These are phyloP conservation scores for Pocillopora verrucosa DNA, from an alignment of 64 coral and sea anemone species.

Conservation along the genomic window DNA sequence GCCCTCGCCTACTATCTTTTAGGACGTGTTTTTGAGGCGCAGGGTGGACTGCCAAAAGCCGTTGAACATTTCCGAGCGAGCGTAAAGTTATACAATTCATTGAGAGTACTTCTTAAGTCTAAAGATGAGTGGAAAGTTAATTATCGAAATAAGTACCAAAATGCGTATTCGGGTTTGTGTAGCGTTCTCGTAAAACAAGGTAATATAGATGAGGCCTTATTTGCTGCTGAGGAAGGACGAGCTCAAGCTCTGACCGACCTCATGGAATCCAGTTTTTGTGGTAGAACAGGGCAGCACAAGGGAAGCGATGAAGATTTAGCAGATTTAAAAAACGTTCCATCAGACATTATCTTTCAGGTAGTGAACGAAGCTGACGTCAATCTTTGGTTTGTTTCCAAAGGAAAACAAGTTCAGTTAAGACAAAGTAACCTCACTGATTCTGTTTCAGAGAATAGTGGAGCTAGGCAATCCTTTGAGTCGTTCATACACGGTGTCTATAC, in stretches of 20 bases:
- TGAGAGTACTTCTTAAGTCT: not conserved
- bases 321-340: not conserved
- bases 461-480: too few species aligned
- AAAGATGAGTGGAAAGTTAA: not conserved
- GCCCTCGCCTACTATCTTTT: not conserved
- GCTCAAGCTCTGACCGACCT: not conserved
- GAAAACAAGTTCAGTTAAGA: not conserved
- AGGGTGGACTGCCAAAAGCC: not conserved
- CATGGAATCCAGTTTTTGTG: not conserved
- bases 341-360: not conserved
- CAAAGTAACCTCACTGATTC: not conserved
- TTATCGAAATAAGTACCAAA: not conserved
- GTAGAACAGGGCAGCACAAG: not conserved
- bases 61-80: not conserved
- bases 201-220: not conserved
- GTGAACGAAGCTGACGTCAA: not conserved
- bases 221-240: conserved; percentile 5
- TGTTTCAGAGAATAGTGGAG: not conserved
- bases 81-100: not conserved
- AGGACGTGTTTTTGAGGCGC: not conserved
- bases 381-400: not conserved
- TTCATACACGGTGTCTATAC: too few species aligned
- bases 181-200: not conserved
- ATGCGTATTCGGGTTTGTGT: not conserved
- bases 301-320: not conserved